Evolutionary conservation across 2,888 invertebrate genomes (phyloP).

Genomic region (Polyommatus icarus): DNA sequence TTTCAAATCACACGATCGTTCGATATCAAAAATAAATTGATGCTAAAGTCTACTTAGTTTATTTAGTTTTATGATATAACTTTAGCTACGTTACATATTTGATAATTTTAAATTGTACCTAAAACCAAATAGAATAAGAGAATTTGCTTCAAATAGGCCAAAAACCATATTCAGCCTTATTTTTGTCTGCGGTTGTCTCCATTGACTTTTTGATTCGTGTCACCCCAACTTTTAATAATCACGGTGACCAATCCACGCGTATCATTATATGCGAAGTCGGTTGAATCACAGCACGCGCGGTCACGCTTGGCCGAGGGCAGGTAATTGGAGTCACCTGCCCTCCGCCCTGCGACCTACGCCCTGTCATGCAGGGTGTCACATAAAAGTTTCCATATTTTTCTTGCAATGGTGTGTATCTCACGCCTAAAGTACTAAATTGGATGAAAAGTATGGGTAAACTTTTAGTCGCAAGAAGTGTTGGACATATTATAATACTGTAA

Average conservation of each 20-base stretch:
- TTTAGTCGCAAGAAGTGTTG: too few species aligned
- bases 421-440: too few species aligned
- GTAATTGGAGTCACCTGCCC: slow-evolving; percentile 80
- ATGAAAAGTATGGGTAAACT: too few species aligned
- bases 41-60: too few species aligned
- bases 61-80: too few species aligned
- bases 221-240: background rate
- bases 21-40: too few species aligned
- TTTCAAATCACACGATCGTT: too few species aligned
- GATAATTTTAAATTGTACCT: too few species aligned
- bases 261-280: slow-evolving; percentile 31
- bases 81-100: too few species aligned
- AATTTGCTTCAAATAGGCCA: too few species aligned
- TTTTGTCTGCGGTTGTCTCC: background rate
- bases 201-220: background rate
- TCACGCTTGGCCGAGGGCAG: slow-evolving; percentile 61
- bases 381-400: background rate
- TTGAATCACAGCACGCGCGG: slow-evolving; percentile 67
- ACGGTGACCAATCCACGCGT: slow-evolving; percentile 28
- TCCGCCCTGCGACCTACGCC: slow-evolving; percentile 48
- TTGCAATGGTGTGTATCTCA: background rate
- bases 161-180: background rate
- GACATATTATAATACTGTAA: too few species aligned
- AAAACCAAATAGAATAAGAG: too few species aligned
- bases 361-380: slow-evolving; percentile 39